Conservation (phyloP, 2,113 vertebrate genomes). For the Planiliza haematocheilus region DNA sequence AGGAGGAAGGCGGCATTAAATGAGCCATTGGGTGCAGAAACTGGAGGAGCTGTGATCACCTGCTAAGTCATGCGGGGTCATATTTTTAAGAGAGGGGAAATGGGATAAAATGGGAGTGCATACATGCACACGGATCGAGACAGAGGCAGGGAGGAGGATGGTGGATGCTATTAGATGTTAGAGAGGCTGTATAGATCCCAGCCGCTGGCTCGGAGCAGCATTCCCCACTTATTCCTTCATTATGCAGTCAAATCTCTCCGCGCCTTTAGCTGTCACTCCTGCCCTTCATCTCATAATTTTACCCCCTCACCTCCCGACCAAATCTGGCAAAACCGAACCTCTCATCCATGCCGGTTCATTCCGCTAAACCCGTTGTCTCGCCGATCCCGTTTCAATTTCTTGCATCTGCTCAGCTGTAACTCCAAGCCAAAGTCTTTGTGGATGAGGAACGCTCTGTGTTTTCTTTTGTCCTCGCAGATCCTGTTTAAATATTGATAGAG, state of each 20-base stretch:
- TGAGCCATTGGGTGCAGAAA: conserved; percentile 35
- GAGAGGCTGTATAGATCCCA: conserved; percentile 60
- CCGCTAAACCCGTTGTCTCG: conserved; percentile 64
- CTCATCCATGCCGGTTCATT: conserved; percentile 48
- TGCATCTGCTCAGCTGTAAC: conserved; percentile 69
- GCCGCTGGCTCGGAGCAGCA: conserved; percentile 43
- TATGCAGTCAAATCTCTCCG: conserved; percentile 68
- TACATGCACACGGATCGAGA: conserved; percentile 13
- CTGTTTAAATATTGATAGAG: conserved; percentile 85
- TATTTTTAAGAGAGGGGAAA: conserved; percentile 14
- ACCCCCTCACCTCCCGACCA: conserved; percentile 19
- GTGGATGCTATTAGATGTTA: conserved; percentile 67
- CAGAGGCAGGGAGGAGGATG: conserved; percentile 13
- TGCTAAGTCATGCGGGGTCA: conserved; percentile 4
- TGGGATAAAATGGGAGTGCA: conserved; percentile 6
- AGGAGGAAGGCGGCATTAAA: conserved; percentile 19
- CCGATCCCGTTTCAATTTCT: conserved; percentile 67
- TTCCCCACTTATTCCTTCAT: conserved; percentile 65
- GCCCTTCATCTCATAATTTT: conserved; percentile 13
- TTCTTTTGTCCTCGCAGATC: conserved; percentile 65
- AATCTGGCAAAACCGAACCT: conserved; percentile 54
- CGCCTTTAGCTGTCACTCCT: conserved; percentile 44
- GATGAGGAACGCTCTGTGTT: conserved; percentile 35
- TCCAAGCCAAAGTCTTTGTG: conserved; percentile 55
- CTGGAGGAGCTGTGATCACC: conserved; percentile 16